Evolutionary conservation across 2,797 vertebrate species (phyloP).

Genomic region (Balearica regulorum): DNA sequence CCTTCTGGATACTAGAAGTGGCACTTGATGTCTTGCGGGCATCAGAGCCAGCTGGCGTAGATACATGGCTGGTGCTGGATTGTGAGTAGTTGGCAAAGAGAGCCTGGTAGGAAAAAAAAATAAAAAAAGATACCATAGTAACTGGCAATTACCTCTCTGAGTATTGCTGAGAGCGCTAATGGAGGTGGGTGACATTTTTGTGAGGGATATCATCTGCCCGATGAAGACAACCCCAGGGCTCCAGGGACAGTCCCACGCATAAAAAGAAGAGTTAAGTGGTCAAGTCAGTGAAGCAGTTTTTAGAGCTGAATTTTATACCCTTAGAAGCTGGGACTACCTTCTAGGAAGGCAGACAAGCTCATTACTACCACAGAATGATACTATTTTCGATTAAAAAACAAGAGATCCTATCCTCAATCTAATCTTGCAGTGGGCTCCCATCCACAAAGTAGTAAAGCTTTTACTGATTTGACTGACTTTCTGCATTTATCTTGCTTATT

Average conservation of each 20-base stretch:
- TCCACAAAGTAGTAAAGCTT: neutral
- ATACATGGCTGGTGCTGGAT: slow-evolving; percentile 52
- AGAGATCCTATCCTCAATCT: neutral
- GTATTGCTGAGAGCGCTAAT: neutral
- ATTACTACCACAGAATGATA: neutral
- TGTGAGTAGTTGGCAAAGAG: slow-evolving; percentile 76
- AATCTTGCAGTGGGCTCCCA: neutral
- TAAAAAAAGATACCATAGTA: neutral
- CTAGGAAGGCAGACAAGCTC: neutral
- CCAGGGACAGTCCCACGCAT: neutral
- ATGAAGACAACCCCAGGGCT: neutral
- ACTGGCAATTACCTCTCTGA: neutral
- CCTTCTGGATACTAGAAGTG: slow-evolving; percentile 67
- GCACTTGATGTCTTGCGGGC: slow-evolving; percentile 68
- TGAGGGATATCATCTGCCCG: neutral
- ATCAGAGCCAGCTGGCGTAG: slow-evolving; percentile 60
- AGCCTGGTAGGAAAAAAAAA: slow-evolving; percentile 67
- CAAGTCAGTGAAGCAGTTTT: neutral
- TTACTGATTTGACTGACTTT: neutral
- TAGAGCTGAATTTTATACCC: neutral
- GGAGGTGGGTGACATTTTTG: neutral
- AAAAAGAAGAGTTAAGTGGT: neutral
- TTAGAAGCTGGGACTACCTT: neutral
- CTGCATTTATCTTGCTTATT: neutral
- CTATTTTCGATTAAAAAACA: neutral